Evolutionary conservation across 2,888 invertebrate genomes (phyloP).

Genomic region (Sepioteuthis lessoniana): DNA sequence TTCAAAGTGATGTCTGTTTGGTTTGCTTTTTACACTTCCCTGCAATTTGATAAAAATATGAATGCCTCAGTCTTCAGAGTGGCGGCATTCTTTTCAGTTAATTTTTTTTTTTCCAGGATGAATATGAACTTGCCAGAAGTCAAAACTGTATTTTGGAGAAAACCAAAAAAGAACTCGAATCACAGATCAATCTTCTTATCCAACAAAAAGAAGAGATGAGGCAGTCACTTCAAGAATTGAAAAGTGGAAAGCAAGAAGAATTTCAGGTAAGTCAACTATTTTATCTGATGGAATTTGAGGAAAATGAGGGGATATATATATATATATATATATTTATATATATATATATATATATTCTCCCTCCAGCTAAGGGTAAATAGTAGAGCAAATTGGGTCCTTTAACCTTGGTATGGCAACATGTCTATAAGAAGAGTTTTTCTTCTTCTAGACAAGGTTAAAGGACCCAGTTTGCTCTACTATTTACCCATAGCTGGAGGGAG

Average conservation of each 20-base stretch:
- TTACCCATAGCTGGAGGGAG: too few relatives aligned
- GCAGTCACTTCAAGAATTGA: conserved; percentile 60
- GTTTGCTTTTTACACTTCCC: background rate
- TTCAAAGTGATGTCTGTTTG: background rate
- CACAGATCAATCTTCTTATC: conserved; percentile 66
- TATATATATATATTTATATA: too few relatives aligned
- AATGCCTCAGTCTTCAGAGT: background rate
- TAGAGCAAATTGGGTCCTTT: too few relatives aligned
- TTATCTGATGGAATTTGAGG: background rate
- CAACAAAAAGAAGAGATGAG: conserved; percentile 64
- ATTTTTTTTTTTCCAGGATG: background rate
- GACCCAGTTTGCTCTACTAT: too few relatives aligned
- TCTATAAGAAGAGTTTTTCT: too few relatives aligned
- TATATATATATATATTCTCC: too few relatives aligned
- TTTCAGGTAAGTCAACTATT: conserved; percentile 57
- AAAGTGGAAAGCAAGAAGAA: conserved; percentile 63
- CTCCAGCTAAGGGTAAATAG: too few relatives aligned
- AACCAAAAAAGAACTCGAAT: conserved; percentile 64
- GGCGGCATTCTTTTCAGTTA: background rate
- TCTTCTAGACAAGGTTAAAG: too few relatives aligned
- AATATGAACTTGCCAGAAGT: background rate
- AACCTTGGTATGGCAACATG: too few relatives aligned
- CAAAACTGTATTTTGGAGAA: conserved; percentile 56
- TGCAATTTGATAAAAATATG: background rate
- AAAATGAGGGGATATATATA: background rate